Percentiles rank a stretch among this genome's conserved stretches.
Evolutionary conservation across 1,140 invertebrate genomes (phyloP).

Genomic region (Planococcus citri): DNA sequence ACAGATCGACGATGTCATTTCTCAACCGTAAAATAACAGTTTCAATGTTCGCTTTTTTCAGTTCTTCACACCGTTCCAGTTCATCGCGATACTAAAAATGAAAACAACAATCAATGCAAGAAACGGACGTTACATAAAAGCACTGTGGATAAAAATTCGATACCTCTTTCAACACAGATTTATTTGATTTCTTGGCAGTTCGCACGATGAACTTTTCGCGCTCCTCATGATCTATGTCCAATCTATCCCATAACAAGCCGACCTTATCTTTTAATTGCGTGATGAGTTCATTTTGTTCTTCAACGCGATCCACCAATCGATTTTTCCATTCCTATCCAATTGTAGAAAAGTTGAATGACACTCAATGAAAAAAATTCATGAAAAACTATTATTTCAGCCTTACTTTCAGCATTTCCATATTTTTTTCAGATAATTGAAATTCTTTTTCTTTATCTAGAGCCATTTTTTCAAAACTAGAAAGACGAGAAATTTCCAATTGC

Average conservation of each 20-base stretch:
- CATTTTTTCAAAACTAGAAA: not conserved
- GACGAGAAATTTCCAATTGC: not conserved
- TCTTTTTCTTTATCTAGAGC: not conserved
- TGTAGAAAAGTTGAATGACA: not conserved
- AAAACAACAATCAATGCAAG: not conserved
- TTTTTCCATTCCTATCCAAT: slow-evolving; percentile 24
- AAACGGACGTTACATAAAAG: too few relatives aligned
- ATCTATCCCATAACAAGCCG: slow-evolving; percentile 23
- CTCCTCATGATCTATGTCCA: slow-evolving; percentile 21
- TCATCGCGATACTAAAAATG: slow-evolving; percentile 22
- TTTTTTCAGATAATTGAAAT: not conserved
- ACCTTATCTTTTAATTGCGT: slow-evolving; percentile 21
- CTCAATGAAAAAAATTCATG: not conserved
- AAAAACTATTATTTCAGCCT: not conserved
- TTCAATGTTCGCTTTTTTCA: slow-evolving; percentile 25
- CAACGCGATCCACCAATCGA: slow-evolving; percentile 21
- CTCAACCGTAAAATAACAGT: slow-evolving; percentile 23
- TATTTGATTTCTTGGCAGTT: slow-evolving; percentile 17
- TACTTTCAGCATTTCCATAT: not conserved
- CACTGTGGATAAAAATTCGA: not conserved
- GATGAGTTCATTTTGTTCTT: slow-evolving; percentile 17
- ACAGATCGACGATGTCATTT: slow-evolving; percentile 22
- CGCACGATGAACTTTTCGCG: slow-evolving; percentile 22
- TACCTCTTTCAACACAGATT: slow-evolving; percentile 23
- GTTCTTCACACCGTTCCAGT: slow-evolving; percentile 23